These are phyloP conservation scores for Silurus asotus DNA, from an alignment of 2,113 vertebrate genomes.

Conservation along the genomic window DNA sequence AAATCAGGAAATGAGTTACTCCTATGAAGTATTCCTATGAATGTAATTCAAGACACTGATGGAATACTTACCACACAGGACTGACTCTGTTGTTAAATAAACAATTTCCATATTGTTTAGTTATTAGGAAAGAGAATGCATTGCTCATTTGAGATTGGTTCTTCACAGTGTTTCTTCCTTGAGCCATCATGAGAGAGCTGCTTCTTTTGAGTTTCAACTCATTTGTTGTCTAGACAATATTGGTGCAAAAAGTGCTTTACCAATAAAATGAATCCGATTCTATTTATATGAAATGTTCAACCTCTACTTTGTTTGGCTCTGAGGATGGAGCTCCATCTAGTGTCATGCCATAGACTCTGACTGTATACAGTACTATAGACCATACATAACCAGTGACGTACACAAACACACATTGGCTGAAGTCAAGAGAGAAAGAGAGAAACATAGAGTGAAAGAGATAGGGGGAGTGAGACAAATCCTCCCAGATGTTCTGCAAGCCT, in stretches of 20 bases:
- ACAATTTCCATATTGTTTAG: background rate
- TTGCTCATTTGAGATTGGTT: background rate
- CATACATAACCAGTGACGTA: background rate
- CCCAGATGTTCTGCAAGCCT: conserved; percentile 37
- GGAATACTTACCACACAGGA: background rate
- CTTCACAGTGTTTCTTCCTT: background rate
- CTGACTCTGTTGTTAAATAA: background rate
- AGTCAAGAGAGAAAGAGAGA: conserved; percentile 17
- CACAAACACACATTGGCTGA: background rate
- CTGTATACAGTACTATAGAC: background rate
- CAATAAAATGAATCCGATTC: background rate
- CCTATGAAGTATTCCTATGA: background rate
- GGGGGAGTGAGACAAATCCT: conserved; percentile 22
- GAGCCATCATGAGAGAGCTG: background rate
- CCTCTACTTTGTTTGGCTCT: background rate
- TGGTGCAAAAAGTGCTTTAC: background rate
- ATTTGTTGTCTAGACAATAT: background rate
- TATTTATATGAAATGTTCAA: background rate
- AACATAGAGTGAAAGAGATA: background rate
- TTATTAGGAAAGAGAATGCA: background rate
- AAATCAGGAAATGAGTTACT: background rate
- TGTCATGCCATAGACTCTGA: background rate
- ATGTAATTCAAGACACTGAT: background rate
- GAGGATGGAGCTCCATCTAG: conserved; percentile 46
- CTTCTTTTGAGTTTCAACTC: background rate